Conservation (phyloP, 2,797 vertebrate species). For the Aeoliscus strigatus region DNA sequence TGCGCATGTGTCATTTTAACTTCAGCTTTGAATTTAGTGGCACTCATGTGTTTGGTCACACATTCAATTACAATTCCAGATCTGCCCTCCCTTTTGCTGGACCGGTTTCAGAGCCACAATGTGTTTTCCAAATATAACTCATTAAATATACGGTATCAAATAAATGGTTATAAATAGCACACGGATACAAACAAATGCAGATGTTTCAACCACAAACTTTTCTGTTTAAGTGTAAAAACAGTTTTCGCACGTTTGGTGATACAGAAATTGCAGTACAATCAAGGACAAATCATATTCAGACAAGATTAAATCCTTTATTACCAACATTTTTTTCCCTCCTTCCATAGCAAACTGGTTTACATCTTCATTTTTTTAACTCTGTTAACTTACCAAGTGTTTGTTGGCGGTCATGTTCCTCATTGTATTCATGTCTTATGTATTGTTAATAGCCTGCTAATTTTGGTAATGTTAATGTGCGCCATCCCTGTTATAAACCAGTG, state of each 20-base stretch:
- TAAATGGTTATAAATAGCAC: constrained; percentile 62
- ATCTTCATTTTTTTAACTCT: no score
- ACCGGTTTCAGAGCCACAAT: constrained; percentile 54
- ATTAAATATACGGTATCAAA: constrained; percentile 62
- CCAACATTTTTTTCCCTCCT: constrained; percentile 1
- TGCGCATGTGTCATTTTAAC: constrained; percentile 42
- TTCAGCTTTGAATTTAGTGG: constrained; percentile 45
- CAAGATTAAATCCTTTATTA: constrained; percentile 13
- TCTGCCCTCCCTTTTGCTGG: constrained; percentile 57
- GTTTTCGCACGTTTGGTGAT: constrained; percentile 9
- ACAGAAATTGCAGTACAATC: constrained; percentile 16
- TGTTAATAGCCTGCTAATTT: no score
- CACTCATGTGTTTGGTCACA: constrained; percentile 61
- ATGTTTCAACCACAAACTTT: constrained; percentile 36
- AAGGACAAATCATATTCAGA: not conserved
- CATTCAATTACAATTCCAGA: constrained; percentile 55
- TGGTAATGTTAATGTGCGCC: no score
- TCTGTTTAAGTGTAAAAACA: constrained; percentile 1
- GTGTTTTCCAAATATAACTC: constrained; percentile 61
- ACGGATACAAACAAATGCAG: constrained; percentile 49
- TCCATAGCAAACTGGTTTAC: constrained; percentile 7
- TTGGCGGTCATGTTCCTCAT: no score
- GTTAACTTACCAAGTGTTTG: no score
- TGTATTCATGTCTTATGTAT: no score
- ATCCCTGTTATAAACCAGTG: no score